Conservation (phyloP, 2,888 invertebrate species). For the Psylliodes chrysocephalus region DNA sequence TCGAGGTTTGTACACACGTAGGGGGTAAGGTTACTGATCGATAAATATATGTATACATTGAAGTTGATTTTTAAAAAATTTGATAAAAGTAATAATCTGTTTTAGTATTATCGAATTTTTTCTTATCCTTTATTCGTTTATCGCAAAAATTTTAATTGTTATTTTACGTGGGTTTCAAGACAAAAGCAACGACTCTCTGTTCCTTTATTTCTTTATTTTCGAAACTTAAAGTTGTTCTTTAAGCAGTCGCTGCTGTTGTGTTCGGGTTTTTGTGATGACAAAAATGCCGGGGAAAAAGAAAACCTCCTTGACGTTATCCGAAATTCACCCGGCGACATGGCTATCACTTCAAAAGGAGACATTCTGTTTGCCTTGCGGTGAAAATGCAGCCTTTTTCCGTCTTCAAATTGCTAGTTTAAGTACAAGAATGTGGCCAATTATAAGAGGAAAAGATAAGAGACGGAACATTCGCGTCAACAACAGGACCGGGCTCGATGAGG, state of each 20-base stretch:
- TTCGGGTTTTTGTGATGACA: not conserved
- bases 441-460: conserved; percentile 41
- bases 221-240: not conserved
- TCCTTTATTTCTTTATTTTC: not conserved
- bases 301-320: conserved; percentile 36
- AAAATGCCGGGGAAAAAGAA: conserved; percentile 10
- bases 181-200: no score
- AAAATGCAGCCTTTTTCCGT: conserved; percentile 32
- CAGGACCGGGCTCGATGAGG: conserved; percentile 12
- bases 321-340: conserved; percentile 26
- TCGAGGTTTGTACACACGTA: not conserved
- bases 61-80: no score
- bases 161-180: no score
- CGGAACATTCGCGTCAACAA: conserved; percentile 37
- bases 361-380: conserved; percentile 37
- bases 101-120: no score
- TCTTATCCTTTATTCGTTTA: no score
- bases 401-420: conserved; percentile 39
- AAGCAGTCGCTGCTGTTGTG: not conserved
- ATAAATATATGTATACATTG: not conserved
- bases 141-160: no score
- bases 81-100: no score
- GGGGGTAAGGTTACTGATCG: not conserved
- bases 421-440: conserved; percentile 47
- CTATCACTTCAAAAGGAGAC: conserved; percentile 42